A percentile compares a stretch with the other conserved stretches of the same genome.
Conservation (phyloP, 2,113 vertebrate species). For the Pholis gunnellus region DNA sequence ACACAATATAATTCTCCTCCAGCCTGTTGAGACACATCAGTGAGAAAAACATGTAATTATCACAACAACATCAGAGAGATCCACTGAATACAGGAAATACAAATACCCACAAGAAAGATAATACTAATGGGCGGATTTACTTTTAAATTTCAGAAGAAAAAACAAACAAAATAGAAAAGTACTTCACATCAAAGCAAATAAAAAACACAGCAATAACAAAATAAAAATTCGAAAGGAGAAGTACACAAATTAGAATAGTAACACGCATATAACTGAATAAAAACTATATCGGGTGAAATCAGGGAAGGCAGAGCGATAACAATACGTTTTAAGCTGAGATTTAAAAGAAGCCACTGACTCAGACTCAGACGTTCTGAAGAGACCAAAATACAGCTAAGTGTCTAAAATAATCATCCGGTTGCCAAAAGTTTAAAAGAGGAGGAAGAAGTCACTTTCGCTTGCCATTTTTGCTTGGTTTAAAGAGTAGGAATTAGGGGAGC, state of each 20-base stretch:
- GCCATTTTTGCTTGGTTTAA: not conserved
- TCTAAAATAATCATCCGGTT: not conserved
- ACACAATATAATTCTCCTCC: constrained; percentile 99
- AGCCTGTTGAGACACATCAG: constrained; percentile 84
- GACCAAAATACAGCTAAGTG: not conserved
- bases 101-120: not conserved
- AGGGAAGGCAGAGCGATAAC: not conserved
- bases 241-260: not conserved
- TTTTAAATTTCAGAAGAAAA: not conserved
- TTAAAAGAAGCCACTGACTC: not conserved
- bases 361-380: not conserved
- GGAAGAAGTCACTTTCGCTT: no score
- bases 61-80: not conserved
- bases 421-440: not conserved
- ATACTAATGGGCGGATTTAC: not conserved
- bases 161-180: not conserved
- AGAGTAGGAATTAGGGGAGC: not conserved
- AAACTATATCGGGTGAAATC: not conserved
- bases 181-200: not conserved
- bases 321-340: not conserved
- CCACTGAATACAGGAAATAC: not conserved
- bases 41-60: not conserved
- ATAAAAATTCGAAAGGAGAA: not conserved
- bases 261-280: not conserved
- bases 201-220: not conserved